Evolutionary conservation across 1,140 invertebrate genomes (phyloP).

Genomic region (Aleiodes sp.): DNA sequence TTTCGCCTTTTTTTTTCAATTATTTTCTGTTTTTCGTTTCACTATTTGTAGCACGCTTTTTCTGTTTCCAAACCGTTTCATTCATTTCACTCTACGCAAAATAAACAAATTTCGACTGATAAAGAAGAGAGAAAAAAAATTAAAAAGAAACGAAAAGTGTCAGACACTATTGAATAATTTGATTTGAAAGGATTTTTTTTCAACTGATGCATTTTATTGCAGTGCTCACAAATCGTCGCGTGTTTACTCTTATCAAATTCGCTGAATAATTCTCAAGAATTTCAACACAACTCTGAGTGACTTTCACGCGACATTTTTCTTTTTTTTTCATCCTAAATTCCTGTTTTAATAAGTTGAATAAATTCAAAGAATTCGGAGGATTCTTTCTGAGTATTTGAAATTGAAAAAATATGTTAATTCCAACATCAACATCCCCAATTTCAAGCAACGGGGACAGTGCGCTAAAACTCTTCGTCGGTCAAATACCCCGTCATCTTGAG

Average conservation of each 20-base stretch:
- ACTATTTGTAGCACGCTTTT: too few relatives aligned
- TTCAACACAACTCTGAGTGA: background rate
- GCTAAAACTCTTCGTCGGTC: conserved; percentile 91
- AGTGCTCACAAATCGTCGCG: too few relatives aligned
- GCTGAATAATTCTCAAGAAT: background rate
- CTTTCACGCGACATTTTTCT: background rate
- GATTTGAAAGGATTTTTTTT: too few relatives aligned
- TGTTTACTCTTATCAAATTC: too few relatives aligned
- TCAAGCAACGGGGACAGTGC: conserved; percentile 65
- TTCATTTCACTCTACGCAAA: too few relatives aligned
- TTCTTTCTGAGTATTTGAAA: background rate
- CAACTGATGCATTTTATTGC: too few relatives aligned
- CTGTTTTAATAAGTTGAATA: background rate
- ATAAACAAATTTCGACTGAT: too few relatives aligned
- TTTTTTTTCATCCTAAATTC: background rate
- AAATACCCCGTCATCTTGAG: conserved; percentile 90
- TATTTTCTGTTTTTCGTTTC: too few relatives aligned
- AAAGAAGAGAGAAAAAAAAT: too few relatives aligned
- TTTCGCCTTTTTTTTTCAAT: background rate
- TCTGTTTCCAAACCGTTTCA: too few relatives aligned
- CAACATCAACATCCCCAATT: conserved; percentile 39
- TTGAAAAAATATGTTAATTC: conserved; percentile 49
- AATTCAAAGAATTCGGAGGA: background rate
- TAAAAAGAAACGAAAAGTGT: too few relatives aligned
- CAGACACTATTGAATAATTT: too few relatives aligned